phyloP scores from a whole-genome alignment of 2,888 invertebrate species.

The Drosophila cyrtoloma region DNA sequence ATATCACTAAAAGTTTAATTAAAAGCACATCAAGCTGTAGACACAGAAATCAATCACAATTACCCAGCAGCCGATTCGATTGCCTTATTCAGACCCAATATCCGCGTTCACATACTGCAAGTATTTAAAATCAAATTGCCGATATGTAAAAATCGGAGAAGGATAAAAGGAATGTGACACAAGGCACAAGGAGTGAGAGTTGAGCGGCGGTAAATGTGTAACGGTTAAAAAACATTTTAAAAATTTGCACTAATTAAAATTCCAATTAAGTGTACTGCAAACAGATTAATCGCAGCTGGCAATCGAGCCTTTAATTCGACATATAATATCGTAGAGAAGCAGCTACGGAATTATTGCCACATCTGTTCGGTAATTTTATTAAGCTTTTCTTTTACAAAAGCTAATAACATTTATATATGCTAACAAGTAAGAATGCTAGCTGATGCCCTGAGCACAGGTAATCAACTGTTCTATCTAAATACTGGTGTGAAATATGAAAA shows the following conservation, averaged over 20 bases:
- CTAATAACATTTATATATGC: background rate
- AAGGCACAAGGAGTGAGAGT: constrained; percentile 2
- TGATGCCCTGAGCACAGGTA: background rate
- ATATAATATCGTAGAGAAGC: background rate
- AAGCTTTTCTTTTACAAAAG: background rate
- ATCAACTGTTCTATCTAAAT: background rate
- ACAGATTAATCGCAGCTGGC: constrained; percentile 9
- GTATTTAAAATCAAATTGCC: constrained; percentile 43
- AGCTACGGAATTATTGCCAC: background rate
- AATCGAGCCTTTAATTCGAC: constrained; percentile 6
- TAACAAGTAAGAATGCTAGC: too few species aligned
- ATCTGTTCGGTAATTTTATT: background rate
- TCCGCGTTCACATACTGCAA: constrained; percentile 2
- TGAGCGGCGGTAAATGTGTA: background rate
- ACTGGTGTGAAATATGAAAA: background rate
- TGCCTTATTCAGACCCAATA: constrained; percentile 3
- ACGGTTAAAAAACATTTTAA: constrained; percentile 33
- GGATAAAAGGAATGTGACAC: constrained; percentile 44
- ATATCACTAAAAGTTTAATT: constrained; percentile 74
- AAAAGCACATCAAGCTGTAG: constrained; percentile 73
- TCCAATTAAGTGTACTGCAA: constrained; percentile 66
- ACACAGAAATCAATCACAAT: constrained; percentile 76
- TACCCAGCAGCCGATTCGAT: constrained; percentile 40
- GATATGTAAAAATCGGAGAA: constrained; percentile 50
- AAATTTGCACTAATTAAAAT: constrained; percentile 83